These are phyloP conservation scores for Leptothorax acervorum DNA, from an alignment of 2,888 invertebrate genomes.

Conservation along the genomic window DNA sequence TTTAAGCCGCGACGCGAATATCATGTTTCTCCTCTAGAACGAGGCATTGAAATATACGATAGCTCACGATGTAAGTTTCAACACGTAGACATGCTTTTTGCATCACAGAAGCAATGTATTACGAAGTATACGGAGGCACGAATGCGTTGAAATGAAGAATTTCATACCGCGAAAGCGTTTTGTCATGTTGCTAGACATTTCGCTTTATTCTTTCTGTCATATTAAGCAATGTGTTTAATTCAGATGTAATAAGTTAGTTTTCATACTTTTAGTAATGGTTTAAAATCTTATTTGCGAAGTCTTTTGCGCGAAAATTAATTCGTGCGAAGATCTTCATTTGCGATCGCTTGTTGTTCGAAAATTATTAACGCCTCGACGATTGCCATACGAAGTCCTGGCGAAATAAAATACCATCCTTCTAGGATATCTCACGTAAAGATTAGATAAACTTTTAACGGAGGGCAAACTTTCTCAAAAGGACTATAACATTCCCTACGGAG, in stretches of 20 bases:
- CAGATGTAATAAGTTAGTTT: background rate
- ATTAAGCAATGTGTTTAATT: background rate
- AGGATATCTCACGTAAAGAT: background rate
- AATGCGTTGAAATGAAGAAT: slow-evolving; percentile 37
- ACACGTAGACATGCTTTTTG: slow-evolving; percentile 21
- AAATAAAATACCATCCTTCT: background rate
- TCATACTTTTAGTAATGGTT: background rate
- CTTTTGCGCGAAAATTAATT: background rate
- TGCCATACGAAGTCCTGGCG: background rate
- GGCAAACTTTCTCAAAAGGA: slow-evolving; percentile 20
- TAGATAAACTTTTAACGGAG: slow-evolving; percentile 15
- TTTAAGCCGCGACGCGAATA: slow-evolving; percentile 42
- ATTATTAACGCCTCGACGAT: background rate
- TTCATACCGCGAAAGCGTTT: slow-evolving; percentile 6
- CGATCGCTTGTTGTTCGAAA: background rate
- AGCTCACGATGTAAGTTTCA: slow-evolving; percentile 36
- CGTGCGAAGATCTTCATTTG: background rate
- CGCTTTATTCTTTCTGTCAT: background rate
- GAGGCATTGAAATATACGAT: slow-evolving; percentile 37
- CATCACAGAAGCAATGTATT: slow-evolving; percentile 2
- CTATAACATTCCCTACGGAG: background rate
- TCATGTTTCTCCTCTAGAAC: slow-evolving; percentile 42
- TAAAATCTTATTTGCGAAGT: background rate
- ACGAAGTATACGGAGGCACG: background rate
- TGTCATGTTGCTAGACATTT: background rate